These are phyloP conservation scores for Mylabris sibirica DNA, from an alignment of 2,888 invertebrate genomes.

Conservation along the genomic window DNA sequence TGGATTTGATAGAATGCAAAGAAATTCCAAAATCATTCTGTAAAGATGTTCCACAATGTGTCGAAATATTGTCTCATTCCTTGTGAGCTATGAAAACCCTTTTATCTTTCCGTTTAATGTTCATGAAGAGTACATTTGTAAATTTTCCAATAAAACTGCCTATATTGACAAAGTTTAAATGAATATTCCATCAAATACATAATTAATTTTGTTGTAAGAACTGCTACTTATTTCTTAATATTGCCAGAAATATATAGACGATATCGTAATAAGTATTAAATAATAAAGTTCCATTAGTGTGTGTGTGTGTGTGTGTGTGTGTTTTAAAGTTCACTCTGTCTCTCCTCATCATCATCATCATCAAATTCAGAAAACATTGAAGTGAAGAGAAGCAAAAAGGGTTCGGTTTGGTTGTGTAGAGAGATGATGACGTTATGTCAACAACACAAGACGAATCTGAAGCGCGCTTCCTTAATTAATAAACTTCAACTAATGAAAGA, in stretches of 20 bases:
- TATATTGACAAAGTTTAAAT: conserved; percentile 37
- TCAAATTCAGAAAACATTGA: not conserved
- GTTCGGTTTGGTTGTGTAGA: conserved; percentile 39
- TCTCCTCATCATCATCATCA: not conserved
- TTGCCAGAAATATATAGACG: not conserved
- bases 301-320: conserved; percentile 41
- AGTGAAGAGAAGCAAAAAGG: conserved; percentile 58
- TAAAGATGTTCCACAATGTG: too few species aligned
- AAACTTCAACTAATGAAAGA: conserved; percentile 64
- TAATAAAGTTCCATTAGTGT: conserved; percentile 30
- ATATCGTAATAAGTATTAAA: not conserved
- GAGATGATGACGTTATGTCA: conserved; percentile 62
- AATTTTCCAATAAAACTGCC: conserved; percentile 33
- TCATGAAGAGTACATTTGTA: conserved; percentile 1
- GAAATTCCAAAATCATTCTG: too few species aligned
- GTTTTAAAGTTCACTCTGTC: conserved; percentile 58
- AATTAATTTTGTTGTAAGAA: conserved; percentile 60
- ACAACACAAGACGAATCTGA: conserved; percentile 60
- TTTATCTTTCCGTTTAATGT: too few species aligned
- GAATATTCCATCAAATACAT: conserved; percentile 57
- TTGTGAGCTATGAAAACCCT: too few species aligned
- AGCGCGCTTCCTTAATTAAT: conserved; percentile 63
- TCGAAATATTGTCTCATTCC: too few species aligned
- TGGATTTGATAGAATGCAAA: too few species aligned
- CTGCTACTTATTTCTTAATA: conserved; percentile 37